Evolutionary conservation across 2,888 invertebrate genomes (phyloP).

Genomic region (Caenorhabditis virilis): DNA sequence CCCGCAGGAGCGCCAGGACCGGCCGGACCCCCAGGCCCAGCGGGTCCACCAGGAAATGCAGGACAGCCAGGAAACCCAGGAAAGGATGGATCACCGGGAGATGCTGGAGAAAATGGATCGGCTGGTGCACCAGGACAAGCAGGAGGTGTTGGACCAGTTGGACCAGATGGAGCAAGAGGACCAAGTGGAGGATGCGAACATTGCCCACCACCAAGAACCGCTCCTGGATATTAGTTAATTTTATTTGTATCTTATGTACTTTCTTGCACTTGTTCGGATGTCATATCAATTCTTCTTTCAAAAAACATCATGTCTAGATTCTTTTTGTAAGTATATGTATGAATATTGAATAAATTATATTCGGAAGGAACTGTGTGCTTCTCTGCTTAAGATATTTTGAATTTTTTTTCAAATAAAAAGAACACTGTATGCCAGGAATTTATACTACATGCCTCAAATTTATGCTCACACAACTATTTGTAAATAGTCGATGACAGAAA

Average conservation of each 20-base stretch:
- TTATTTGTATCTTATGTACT: neutral
- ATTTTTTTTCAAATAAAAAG: too few species aligned
- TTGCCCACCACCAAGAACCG: slow-evolving; percentile 49
- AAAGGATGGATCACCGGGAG: slow-evolving; percentile 43
- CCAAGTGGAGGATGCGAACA: slow-evolving; percentile 48
- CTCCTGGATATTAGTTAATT: slow-evolving; percentile 43
- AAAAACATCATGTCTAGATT: too few species aligned
- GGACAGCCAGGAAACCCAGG: slow-evolving; percentile 41
- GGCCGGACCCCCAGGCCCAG: slow-evolving; percentile 36
- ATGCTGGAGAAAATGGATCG: slow-evolving; percentile 39
- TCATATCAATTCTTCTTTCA: too few species aligned
- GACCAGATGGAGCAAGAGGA: slow-evolving; percentile 37
- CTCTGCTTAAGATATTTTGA: too few species aligned
- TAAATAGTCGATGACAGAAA: too few species aligned
- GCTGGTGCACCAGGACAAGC: slow-evolving; percentile 38
- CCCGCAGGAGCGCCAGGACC: slow-evolving; percentile 39
- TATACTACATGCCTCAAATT: too few species aligned
- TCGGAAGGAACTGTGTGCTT: too few species aligned
- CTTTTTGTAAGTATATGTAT: too few species aligned
- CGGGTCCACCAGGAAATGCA: slow-evolving; percentile 36
- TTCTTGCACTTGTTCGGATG: neutral
- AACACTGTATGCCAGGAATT: too few species aligned
- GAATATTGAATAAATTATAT: too few species aligned
- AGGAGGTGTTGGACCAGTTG: slow-evolving; percentile 39
- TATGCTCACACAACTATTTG: too few species aligned